A percentile compares a stretch with the other conserved stretches of the same genome.
Evolutionary conservation across 2,888 invertebrate genomes (phyloP).

Genomic region (Tenthredo distinguenda): DNA sequence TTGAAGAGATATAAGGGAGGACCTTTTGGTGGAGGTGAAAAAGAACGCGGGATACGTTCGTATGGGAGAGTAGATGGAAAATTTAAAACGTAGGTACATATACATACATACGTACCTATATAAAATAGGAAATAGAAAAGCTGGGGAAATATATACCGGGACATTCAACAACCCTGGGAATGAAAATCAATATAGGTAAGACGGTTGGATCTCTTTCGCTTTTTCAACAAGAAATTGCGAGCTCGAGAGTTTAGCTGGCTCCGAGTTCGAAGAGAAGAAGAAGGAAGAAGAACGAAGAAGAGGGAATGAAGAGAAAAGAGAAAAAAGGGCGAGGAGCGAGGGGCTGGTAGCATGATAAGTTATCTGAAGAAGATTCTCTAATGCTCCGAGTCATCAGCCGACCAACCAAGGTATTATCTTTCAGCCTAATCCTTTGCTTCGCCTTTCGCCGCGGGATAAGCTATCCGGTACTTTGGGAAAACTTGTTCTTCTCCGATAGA

Average conservation of each 20-base stretch:
- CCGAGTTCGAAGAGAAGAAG: constrained; percentile 20
- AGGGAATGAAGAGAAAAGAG: not conserved
- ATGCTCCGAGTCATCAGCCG: constrained; percentile 62
- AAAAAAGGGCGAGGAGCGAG: constrained; percentile 11
- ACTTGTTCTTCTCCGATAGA: constrained; percentile 39
- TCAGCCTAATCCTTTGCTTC: constrained; percentile 51
- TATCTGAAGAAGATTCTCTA: constrained; percentile 62
- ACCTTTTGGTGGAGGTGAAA: not conserved
- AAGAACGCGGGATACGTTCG: not conserved
- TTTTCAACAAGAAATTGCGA: constrained; percentile 41
- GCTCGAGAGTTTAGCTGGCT: constrained; percentile 44
- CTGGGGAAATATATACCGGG: not conserved
- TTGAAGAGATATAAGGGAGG: constrained; percentile 21
- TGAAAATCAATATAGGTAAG: constrained; percentile 45
- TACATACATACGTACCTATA: not conserved
- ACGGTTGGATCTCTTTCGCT: constrained; percentile 38
- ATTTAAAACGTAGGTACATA: not conserved
- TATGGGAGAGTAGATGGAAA: not conserved
- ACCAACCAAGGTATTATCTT: constrained; percentile 53
- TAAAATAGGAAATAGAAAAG: constrained; percentile 3
- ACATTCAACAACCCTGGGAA: constrained; percentile 43
- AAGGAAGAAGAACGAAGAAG: not conserved
- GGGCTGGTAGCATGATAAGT: constrained; percentile 60
- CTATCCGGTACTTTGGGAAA: constrained; percentile 48
- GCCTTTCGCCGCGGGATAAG: constrained; percentile 55